Evolutionary conservation across 1,140 invertebrate species (phyloP).

Genomic region (Ctenoplectra terminalis): DNA sequence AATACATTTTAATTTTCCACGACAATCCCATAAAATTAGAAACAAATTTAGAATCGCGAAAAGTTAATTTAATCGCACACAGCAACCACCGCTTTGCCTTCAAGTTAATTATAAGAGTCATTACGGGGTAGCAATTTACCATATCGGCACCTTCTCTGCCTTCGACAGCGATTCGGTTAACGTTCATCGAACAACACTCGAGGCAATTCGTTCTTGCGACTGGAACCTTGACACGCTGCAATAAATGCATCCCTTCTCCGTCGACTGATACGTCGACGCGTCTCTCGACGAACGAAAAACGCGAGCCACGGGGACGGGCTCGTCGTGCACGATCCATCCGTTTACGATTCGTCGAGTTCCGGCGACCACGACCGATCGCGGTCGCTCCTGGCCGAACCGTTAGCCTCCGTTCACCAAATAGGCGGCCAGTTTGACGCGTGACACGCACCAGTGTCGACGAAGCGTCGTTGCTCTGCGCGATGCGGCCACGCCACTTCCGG

Average conservation of each 20-base stretch:
- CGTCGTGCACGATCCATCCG: not conserved
- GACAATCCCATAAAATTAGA: too few relatives aligned
- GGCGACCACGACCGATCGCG: constrained; percentile 28
- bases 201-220: not conserved
- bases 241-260: not conserved
- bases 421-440: constrained; percentile 21
- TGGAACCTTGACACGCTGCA: constrained; percentile 13
- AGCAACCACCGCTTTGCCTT: too few relatives aligned
- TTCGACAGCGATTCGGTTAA: not conserved
- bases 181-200: not conserved
- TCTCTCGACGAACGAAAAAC: too few relatives aligned
- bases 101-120: too few relatives aligned
- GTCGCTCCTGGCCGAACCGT: constrained; percentile 19
- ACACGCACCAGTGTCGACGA: constrained; percentile 21
- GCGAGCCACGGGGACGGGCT: not conserved
- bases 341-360: not conserved
- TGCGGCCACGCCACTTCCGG: constrained; percentile 69
- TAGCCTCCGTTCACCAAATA: constrained; percentile 41
- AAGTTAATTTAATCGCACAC: too few relatives aligned
- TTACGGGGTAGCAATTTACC: too few relatives aligned
- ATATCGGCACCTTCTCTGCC: too few relatives aligned
- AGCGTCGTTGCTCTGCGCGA: constrained; percentile 66
- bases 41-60: too few relatives aligned
- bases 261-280: not conserved
- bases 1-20: too few relatives aligned